These are phyloP conservation scores for Polypedilum vanderplanki DNA, from an alignment of 1,140 invertebrate species.

Conservation along the genomic window DNA sequence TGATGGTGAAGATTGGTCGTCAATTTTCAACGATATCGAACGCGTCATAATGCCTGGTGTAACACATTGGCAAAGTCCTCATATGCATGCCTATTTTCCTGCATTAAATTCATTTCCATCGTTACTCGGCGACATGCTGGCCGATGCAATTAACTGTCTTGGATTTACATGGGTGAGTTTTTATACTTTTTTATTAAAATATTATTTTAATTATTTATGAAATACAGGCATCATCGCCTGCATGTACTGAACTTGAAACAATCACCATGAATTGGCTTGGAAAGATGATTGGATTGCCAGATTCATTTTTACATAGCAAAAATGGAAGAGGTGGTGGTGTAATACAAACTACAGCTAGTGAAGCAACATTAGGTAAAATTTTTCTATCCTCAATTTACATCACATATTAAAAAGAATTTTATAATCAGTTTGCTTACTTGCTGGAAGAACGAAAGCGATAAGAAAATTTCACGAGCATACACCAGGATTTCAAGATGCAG, in stretches of 20 bases:
- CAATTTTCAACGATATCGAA: slow-evolving; percentile 85
- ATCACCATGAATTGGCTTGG: slow-evolving; percentile 97
- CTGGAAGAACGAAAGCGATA: slow-evolving; percentile 81
- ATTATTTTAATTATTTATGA: background rate
- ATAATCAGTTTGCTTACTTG: slow-evolving; percentile 69
- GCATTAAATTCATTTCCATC: slow-evolving; percentile 93
- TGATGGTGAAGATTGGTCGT: slow-evolving; percentile 75
- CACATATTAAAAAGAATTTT: no score
- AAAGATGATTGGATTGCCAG: slow-evolving; percentile 88
- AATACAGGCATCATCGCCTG: slow-evolving; percentile 79
- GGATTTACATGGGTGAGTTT: slow-evolving; percentile 81
- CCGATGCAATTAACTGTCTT: slow-evolving; percentile 84
- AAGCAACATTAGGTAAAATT: slow-evolving; percentile 65
- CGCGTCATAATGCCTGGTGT: slow-evolving; percentile 88
- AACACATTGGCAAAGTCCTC: slow-evolving; percentile 92
- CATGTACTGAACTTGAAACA: slow-evolving; percentile 94
- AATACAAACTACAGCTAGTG: slow-evolving; percentile 86
- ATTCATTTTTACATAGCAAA: slow-evolving; percentile 73
- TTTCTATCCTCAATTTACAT: no score
- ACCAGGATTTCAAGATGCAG: slow-evolving; percentile 71
- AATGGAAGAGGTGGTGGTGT: slow-evolving; percentile 81
- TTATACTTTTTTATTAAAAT: background rate
- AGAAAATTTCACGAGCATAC: slow-evolving; percentile 54
- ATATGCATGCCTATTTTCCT: slow-evolving; percentile 98
- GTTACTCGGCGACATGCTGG: slow-evolving; percentile 92